A percentile compares a stretch with the other conserved stretches of the same genome.
Conservation (phyloP, 2,888 invertebrate genomes). For the Latheticus oryzae region DNA sequence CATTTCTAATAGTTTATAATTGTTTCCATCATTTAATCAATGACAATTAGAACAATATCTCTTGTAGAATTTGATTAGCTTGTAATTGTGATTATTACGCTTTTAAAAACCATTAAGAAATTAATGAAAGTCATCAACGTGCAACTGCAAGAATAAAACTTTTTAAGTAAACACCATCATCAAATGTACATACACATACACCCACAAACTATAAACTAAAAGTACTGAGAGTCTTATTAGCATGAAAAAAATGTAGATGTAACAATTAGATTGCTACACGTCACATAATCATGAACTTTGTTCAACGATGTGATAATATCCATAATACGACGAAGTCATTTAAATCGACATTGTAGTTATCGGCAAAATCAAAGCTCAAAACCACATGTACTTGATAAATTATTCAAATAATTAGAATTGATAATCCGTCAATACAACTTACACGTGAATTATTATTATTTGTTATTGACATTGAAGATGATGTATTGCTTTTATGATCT, state of each 20-base stretch:
- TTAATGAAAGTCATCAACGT: not conserved
- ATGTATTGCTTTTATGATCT: too few relatives aligned
- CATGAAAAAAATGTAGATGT: constrained; percentile 20
- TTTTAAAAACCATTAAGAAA: not conserved
- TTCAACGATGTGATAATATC: constrained; percentile 5
- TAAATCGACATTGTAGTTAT: constrained; percentile 3
- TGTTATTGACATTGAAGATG: too few relatives aligned
- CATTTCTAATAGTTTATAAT: too few relatives aligned
- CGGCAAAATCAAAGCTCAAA: constrained; percentile 32
- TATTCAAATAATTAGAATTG: too few relatives aligned
- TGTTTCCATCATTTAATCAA: too few relatives aligned
- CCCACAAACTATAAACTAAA: constrained; percentile 44
- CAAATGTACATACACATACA: constrained; percentile 37
- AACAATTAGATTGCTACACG: constrained; percentile 32
- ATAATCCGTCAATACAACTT: too few relatives aligned
- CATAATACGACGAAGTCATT: constrained; percentile 1
- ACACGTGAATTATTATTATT: too few relatives aligned
- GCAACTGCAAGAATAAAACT: not conserved
- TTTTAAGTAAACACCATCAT: not conserved
- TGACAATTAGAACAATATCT: constrained; percentile 28
- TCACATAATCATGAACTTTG: constrained; percentile 25
- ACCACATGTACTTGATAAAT: too few relatives aligned
- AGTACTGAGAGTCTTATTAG: constrained; percentile 34
- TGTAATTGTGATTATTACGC: constrained; percentile 33
- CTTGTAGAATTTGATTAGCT: constrained; percentile 33